These are phyloP conservation scores for Drosophila pallidifrons DNA, from an alignment of 1,140 invertebrate genomes.

Conservation along the genomic window DNA sequence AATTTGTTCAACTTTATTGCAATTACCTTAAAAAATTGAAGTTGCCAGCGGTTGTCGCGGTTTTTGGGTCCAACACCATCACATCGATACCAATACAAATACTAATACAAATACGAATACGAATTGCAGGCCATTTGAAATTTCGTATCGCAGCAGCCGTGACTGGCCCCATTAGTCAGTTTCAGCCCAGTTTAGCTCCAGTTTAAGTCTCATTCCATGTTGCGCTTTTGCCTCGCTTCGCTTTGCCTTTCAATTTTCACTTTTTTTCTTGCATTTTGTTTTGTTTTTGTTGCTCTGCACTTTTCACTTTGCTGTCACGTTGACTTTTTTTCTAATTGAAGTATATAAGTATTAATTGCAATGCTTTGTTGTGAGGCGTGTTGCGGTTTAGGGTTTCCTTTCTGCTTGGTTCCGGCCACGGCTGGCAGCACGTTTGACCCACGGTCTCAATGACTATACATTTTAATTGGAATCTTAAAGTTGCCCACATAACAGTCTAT, in stretches of 20 bases:
- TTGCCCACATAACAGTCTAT: neutral
- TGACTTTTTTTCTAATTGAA: conserved; percentile 70
- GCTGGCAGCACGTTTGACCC: conserved; percentile 10
- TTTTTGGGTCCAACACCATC: conserved; percentile 38
- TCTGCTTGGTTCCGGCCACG: neutral
- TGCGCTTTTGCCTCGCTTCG: conserved; percentile 48
- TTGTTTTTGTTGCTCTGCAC: conserved; percentile 9
- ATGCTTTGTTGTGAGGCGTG: conserved; percentile 67
- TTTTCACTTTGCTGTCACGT: conserved; percentile 49
- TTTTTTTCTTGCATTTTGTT: conserved; percentile 48
- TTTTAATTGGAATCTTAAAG: conserved; percentile 54
- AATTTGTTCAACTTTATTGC: conserved; percentile 78
- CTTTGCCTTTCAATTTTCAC: conserved; percentile 74
- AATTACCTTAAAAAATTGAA: conserved; percentile 84
- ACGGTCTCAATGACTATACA: conserved; percentile 16
- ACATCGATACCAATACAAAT: conserved; percentile 3
- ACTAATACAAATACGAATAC: conserved; percentile 5
- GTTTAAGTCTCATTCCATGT: conserved; percentile 27
- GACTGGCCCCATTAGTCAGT: conserved; percentile 70
- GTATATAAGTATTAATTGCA: conserved; percentile 80
- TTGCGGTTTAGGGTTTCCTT: conserved; percentile 51
- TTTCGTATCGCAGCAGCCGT: conserved; percentile 40
- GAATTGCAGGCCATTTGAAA: conserved; percentile 17
- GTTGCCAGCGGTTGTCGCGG: conserved; percentile 73
- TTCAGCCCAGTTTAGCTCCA: conserved; percentile 36